Base-by-base conservation (phyloP, 2,888 invertebrate genomes). In the Chaitophorus viminalis region DNA sequence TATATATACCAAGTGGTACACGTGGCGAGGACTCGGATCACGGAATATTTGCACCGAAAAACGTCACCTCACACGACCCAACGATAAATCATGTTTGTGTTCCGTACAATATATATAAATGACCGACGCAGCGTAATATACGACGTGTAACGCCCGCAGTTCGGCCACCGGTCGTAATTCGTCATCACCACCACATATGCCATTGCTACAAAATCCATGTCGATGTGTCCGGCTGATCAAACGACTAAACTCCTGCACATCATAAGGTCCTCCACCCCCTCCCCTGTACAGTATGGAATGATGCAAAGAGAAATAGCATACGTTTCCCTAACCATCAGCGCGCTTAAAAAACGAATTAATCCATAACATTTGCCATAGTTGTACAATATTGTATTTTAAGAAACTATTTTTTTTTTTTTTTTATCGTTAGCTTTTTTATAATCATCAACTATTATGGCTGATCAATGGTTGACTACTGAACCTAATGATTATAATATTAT, bases 61-160 rank as follows among this genome's bases (percentile, higher is more conserved):
- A 85, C 52, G 77, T 85, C 85, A 77, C 77, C 68, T 77, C 46
- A 54, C 86, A 79, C 72, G 78, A 86, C 72, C 86, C 86, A 31
- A 29, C 36, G 78, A 85, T 85, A 85, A 85, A 85, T 85, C 85
- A 85, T 78, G 70, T 70, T 85, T 70, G 70, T 78, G 77, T 85
- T 85, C 52, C 74, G 33, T 54, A 60, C 25, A 60, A 31, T 29
- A 70, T 70, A 29, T 14, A 14, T 1, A 46, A n/a, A 9, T n/a
- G n/a, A n/a, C 9, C 65, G 65, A 65, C n/a, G 60, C 60, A 29
- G n/a, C 65, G 14, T 46, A 60, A 60, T 25, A 60, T 21, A 60
- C 25, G 60, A 60, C 25, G 25, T 29, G 29, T 17, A 29, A 60
- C 29, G 14, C 29, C 70, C 70, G 29, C 29, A 5, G 29, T 14